phyloP scores from a whole-genome alignment of 2,113 vertebrate genomes.

The Pomatostomus ruficeps region DNA sequence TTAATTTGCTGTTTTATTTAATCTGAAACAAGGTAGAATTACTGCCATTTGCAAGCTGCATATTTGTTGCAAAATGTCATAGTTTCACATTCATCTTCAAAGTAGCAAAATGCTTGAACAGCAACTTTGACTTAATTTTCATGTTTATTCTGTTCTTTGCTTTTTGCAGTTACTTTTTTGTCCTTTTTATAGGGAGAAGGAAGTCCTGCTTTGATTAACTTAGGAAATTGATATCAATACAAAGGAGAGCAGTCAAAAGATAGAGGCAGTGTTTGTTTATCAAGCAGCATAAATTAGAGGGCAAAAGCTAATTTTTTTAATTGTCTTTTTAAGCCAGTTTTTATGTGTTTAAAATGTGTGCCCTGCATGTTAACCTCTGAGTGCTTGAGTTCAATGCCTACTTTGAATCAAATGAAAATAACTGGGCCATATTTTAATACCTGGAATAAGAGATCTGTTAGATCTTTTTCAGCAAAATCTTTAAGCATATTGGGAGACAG shows the following conservation, averaged over 20 bases:
- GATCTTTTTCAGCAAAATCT: neutral
- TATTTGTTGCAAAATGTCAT: neutral
- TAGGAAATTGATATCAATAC: neutral
- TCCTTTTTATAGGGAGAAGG: neutral
- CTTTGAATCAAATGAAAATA: neutral
- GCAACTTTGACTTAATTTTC: neutral
- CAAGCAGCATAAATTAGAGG: neutral
- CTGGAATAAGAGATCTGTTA: neutral
- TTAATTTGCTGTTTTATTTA: neutral
- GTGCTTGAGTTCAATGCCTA: neutral
- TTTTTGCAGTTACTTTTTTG: neutral
- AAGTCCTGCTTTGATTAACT: neutral
- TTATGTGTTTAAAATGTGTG: neutral
- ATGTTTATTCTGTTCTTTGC: neutral
- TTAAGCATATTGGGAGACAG: neutral
- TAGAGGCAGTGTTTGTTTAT: neutral
- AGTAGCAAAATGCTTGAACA: neutral
- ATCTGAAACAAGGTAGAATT: neutral
- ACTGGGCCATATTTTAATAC: neutral
- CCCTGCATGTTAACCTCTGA: neutral
- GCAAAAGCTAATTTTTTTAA: neutral
- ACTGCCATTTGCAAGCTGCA: neutral
- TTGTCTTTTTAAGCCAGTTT: neutral
- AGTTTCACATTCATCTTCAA: neutral
- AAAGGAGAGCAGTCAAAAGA: neutral